Evolutionary conservation across 2,888 invertebrate species (phyloP).

Genomic region (Cordilura impudica): DNA sequence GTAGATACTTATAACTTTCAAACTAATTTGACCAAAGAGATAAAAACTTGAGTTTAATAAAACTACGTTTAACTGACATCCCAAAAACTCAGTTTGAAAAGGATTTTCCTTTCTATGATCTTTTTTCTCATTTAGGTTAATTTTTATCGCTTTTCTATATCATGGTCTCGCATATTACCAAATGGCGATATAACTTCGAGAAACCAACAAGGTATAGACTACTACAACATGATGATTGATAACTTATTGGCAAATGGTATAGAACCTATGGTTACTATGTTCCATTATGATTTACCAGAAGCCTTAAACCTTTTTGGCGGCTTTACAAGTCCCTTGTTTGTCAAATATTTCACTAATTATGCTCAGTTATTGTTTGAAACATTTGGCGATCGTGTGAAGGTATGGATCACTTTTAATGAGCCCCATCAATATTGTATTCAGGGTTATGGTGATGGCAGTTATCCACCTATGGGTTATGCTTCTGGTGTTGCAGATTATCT

Average conservation of each 20-base stretch:
- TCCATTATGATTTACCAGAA: slow-evolving; percentile 80
- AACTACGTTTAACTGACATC: too few species aligned
- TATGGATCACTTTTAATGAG: slow-evolving; percentile 66
- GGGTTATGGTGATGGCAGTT: slow-evolving; percentile 78
- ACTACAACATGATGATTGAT: slow-evolving; percentile 83
- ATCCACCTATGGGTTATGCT: slow-evolving; percentile 74
- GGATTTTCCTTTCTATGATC: too few species aligned
- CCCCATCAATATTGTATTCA: slow-evolving; percentile 65
- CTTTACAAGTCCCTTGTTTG: slow-evolving; percentile 77
- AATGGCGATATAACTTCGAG: slow-evolving; percentile 79
- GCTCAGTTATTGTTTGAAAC: slow-evolving; percentile 77
- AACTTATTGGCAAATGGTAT: slow-evolving; percentile 82
- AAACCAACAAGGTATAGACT: slow-evolving; percentile 81
- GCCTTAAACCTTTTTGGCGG: slow-evolving; percentile 80
- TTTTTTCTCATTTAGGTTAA: slow-evolving; percentile 73
- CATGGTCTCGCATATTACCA: slow-evolving; percentile 83
- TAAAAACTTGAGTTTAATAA: too few species aligned
- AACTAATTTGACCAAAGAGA: too few species aligned
- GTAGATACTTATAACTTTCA: too few species aligned
- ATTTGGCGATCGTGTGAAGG: slow-evolving; percentile 79
- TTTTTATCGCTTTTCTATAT: slow-evolving; percentile 81
- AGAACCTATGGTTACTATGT: slow-evolving; percentile 81
- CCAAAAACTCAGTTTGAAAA: too few species aligned
- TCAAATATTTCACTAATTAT: slow-evolving; percentile 79
- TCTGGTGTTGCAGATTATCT: slow-evolving; percentile 79